phyloP scores from a whole-genome alignment of 2,113 vertebrate genomes.

The Carassius auratus region DNA sequence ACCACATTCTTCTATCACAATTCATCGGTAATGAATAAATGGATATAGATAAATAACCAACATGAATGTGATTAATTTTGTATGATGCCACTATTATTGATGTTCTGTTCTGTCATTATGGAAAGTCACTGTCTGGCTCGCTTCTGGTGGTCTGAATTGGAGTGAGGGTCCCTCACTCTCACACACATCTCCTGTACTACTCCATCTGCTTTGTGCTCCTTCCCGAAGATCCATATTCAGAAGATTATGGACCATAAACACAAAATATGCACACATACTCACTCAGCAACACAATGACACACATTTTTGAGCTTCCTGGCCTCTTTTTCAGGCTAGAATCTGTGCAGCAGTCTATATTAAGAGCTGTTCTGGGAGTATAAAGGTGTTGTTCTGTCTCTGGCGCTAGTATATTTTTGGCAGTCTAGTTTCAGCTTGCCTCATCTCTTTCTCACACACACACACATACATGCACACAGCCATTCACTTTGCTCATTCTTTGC shows the following conservation, averaged over 20 bases:
- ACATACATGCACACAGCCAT: constrained; percentile 10
- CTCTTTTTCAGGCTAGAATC: constrained; percentile 21
- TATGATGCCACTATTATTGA: not conserved
- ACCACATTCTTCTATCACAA: not conserved
- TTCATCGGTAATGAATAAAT: not conserved
- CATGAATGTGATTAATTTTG: not conserved
- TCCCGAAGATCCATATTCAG: not conserved
- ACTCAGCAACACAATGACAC: not conserved
- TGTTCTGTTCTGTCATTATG: constrained; percentile 1
- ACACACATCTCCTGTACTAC: not conserved
- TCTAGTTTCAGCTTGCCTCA: not conserved
- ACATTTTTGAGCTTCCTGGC: constrained; percentile 22
- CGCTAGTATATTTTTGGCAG: constrained; percentile 40
- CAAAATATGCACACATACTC: constrained; percentile 9
- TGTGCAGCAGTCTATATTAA: constrained; percentile 46
- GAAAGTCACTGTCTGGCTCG: constrained; percentile 34
- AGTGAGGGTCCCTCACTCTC: constrained; percentile 26
- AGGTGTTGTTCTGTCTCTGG: constrained; percentile 46
- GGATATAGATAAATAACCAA: not conserved
- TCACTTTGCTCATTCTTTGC: constrained; percentile 49
- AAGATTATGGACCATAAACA: constrained; percentile 1
- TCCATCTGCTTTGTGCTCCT: constrained; percentile 13
- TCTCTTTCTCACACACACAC: constrained; percentile 8
- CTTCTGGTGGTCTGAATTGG: constrained; percentile 37
- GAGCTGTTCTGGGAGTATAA: constrained; percentile 34